phyloP scores from a whole-genome alignment of 2,797 vertebrate genomes.

The Emydoidea blandingii region DNA sequence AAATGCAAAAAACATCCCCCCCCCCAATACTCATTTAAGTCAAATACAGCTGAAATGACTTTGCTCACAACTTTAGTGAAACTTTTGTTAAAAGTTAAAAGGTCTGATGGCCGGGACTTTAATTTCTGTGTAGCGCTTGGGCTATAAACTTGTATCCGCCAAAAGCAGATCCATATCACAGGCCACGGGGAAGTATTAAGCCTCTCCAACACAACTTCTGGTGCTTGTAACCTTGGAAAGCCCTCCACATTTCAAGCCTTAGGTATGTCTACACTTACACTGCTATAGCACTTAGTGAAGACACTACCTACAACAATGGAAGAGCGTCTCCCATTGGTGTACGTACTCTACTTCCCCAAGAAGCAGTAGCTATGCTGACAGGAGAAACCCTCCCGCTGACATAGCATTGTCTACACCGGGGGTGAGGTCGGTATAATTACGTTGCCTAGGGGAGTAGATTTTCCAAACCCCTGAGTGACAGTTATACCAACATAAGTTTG shows the following conservation, averaged over 20 bases:
- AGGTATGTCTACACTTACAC: too few species aligned
- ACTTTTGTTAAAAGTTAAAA: background rate
- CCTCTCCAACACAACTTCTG: rapidly evolving
- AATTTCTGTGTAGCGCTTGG: background rate
- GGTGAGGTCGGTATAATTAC: too few species aligned
- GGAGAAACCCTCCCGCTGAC: too few species aligned
- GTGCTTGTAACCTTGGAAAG: slow-evolving; percentile 4
- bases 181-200: background rate
- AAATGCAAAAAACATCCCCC: background rate
- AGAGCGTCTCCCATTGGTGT: too few species aligned
- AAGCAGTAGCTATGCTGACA: too few species aligned
- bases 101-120: background rate
- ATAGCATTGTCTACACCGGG: too few species aligned
- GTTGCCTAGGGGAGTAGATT: too few species aligned
- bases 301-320: too few species aligned
- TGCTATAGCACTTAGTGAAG: too few species aligned
- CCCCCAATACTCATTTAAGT: background rate
- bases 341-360: too few species aligned
- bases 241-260: background rate
- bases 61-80: background rate
- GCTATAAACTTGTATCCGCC: background rate
- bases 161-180: rapidly evolving
- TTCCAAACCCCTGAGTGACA: too few species aligned
- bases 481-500: too few species aligned
- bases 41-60: slow-evolving; percentile 21